A percentile compares a stretch with the other conserved stretches of the same genome.
Evolutionary conservation across 2,797 vertebrate genomes (phyloP).

Genomic region (Loriculus beryllinus): DNA sequence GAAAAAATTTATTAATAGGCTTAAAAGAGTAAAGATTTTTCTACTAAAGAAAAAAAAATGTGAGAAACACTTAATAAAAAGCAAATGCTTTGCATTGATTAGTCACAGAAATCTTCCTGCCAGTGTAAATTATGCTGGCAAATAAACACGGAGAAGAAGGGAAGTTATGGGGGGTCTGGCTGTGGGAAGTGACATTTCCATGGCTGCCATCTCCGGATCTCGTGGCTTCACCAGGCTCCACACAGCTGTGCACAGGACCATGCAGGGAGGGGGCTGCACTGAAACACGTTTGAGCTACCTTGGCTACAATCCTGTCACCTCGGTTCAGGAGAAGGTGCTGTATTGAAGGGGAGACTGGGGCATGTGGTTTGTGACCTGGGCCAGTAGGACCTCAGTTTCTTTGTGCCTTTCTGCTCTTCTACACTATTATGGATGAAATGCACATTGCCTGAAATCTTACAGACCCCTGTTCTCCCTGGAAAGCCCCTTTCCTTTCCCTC

Average conservation of each 20-base stretch:
- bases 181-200: background rate
- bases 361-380: fast-evolving
- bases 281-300: background rate
- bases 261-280: background rate
- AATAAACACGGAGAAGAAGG: background rate
- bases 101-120: background rate
- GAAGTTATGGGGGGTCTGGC: background rate
- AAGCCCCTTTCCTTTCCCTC: background rate
- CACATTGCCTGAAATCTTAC: background rate
- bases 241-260: fast-evolving
- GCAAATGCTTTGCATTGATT: background rate
- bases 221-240: background rate
- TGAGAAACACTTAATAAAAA: background rate
- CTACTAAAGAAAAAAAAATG: background rate
- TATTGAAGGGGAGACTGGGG: background rate
- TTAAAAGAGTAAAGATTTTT: background rate
- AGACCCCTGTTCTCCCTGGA: background rate
- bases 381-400: background rate
- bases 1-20: background rate
- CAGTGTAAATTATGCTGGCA: background rate
- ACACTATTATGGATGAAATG: fast-evolving
- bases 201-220: background rate
- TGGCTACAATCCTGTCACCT: background rate
- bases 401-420: background rate
- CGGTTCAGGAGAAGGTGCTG: fast-evolving